phyloP scores from a whole-genome alignment of 2,888 invertebrate species.

The Tiliacea citrago region DNA sequence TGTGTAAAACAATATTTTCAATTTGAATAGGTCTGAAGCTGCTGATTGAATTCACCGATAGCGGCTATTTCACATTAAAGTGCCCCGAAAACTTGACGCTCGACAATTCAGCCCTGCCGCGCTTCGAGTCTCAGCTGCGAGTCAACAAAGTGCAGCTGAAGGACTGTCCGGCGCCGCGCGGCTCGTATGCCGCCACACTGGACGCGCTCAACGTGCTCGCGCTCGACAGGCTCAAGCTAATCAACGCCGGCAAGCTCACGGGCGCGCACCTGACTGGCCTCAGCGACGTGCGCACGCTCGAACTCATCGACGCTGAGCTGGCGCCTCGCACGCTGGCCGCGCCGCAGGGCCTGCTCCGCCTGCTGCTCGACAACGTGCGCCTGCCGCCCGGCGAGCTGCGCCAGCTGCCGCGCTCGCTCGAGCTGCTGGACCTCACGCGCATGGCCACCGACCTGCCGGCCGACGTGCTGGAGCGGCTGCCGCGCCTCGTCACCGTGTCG shows the following conservation, averaged over 20 bases:
- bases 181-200: conserved; percentile 43
- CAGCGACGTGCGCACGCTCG: conserved; percentile 23
- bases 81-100: conserved; percentile 51
- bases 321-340: conserved; percentile 89
- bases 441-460: conserved; percentile 17
- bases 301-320: conserved; percentile 11
- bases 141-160: conserved; percentile 29
- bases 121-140: conserved; percentile 38
- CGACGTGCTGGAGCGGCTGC: conserved; percentile 32
- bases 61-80: conserved; percentile 37
- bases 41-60: conserved; percentile 41
- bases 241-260: conserved; percentile 18
- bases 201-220: conserved; percentile 36
- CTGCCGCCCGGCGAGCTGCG: conserved; percentile 21
- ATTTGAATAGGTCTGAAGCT: conserved; percentile 36
- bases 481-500: conserved; percentile 20
- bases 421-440: conserved; percentile 34
- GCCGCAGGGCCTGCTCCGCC: conserved; percentile 49
- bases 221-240: conserved; percentile 37
- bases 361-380: conserved; percentile 26
- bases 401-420: conserved; percentile 27
- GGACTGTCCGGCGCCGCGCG: conserved; percentile 38
- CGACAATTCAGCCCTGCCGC: conserved; percentile 53
- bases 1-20: not conserved
- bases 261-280: conserved; percentile 37